These are phyloP conservation scores for Orchestes rusci DNA, from an alignment of 2,888 invertebrate species.

Conservation along the genomic window DNA sequence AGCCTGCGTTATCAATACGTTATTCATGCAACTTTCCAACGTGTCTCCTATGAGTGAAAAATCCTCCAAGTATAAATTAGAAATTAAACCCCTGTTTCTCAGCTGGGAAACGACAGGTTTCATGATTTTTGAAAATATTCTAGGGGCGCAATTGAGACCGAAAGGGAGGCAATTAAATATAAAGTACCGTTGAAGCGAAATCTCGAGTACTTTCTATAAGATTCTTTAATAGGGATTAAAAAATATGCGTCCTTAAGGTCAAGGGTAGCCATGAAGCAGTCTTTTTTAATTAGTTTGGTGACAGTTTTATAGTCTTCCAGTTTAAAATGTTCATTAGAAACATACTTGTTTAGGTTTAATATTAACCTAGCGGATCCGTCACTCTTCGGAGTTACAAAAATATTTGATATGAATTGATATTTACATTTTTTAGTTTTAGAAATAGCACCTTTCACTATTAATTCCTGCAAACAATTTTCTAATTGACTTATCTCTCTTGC, in stretches of 20 bases:
- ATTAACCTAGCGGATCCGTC: background rate
- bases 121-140: background rate
- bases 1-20: background rate
- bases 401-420: too few relatives aligned
- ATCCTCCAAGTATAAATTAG: background rate
- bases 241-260: background rate
- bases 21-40: background rate
- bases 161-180: background rate
- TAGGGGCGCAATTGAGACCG: background rate
- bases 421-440: too few relatives aligned
- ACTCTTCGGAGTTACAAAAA: too few relatives aligned
- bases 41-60: background rate
- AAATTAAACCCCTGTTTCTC: background rate
- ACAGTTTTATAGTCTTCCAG: conserved; percentile 29
- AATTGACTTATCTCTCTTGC: too few relatives aligned
- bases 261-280: background rate
- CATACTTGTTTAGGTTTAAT: background rate
- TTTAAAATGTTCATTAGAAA: conserved; percentile 15
- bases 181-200: background rate
- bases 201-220: background rate
- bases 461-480: too few relatives aligned
- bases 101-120: background rate
- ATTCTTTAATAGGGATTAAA: background rate
- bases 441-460: too few relatives aligned
- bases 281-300: conserved; percentile 19